Conservation (phyloP, 2,888 invertebrate genomes). For the Drosophila ustulata region DNA sequence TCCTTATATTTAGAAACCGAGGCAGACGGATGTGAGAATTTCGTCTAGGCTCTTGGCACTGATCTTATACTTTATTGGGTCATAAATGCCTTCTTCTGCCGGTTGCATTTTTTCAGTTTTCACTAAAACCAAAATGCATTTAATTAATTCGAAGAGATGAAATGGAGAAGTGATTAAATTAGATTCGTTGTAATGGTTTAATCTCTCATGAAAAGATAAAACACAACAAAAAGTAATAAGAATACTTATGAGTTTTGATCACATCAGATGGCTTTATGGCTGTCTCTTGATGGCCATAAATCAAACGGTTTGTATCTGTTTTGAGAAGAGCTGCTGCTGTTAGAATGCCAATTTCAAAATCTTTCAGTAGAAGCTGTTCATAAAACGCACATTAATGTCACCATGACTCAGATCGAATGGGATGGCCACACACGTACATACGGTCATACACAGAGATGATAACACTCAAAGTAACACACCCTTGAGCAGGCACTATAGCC, state of each 20-base stretch:
- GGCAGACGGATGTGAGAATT: no score
- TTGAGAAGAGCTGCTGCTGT: slow-evolving; percentile 79
- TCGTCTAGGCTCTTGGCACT: no score
- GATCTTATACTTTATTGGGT: no score
- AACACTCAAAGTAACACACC: slow-evolving; percentile 31
- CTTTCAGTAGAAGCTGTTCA: slow-evolving; percentile 75
- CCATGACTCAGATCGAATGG: slow-evolving; percentile 65
- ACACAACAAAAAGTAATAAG: slow-evolving; percentile 40
- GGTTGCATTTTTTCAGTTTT: no score
- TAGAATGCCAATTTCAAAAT: slow-evolving; percentile 76
- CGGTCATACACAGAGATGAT: slow-evolving; percentile 3
- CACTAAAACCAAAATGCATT: not conserved
- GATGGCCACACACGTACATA: slow-evolving; percentile 53
- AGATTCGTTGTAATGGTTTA: slow-evolving; percentile 52
- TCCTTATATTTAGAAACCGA: no score
- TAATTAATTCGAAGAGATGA: slow-evolving; percentile 3
- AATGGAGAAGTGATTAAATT: slow-evolving; percentile 32
- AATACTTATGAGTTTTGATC: slow-evolving; percentile 73
- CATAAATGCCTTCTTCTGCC: no score
- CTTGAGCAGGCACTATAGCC: slow-evolving; percentile 22
- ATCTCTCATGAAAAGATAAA: slow-evolving; percentile 47
- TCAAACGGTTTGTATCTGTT: slow-evolving; percentile 77
- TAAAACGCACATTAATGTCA: slow-evolving; percentile 77
- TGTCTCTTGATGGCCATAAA: slow-evolving; percentile 63
- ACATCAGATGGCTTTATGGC: slow-evolving; percentile 64